Conservation (phyloP, 2,113 vertebrate species). For the Bos javanicus region DNA sequence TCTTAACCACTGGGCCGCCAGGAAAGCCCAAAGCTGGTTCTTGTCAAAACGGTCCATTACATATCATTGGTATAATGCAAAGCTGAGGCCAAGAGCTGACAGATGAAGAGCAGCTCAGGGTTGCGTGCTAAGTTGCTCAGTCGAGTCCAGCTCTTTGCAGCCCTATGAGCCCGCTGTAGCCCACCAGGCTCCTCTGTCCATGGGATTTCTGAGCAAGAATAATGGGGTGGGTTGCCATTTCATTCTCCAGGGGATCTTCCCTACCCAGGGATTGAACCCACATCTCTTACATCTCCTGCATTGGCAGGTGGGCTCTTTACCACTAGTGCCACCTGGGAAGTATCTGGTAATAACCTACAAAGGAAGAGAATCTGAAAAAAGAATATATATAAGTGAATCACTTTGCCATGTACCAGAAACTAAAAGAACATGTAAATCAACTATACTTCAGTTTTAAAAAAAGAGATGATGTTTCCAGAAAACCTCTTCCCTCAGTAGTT, state of each 20-base stretch:
- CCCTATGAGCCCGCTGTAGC: not conserved
- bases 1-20: not conserved
- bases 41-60: not conserved
- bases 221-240: not conserved
- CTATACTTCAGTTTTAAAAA: not conserved
- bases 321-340: not conserved
- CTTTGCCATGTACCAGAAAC: not conserved
- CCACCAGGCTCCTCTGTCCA: not conserved
- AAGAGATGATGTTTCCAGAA: not conserved
- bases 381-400: not conserved
- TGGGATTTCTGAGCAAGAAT: not conserved
- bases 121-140: not conserved
- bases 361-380: not conserved
- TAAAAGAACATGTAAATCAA: not conserved
- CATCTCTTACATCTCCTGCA: not conserved
- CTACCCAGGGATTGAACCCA: not conserved
- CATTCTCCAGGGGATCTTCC: not conserved
- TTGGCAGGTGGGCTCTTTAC: not conserved
- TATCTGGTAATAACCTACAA: not conserved
- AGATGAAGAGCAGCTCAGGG: fast-evolving
- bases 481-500: not conserved
- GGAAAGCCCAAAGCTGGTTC: not conserved
- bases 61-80: not conserved
- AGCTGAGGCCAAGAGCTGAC: not conserved
- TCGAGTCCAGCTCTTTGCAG: not conserved